Percentiles rank a stretch among this genome's conserved stretches.
Evolutionary conservation across 2,888 invertebrate genomes (phyloP).

Genomic region (Drosophila nigricruria): DNA sequence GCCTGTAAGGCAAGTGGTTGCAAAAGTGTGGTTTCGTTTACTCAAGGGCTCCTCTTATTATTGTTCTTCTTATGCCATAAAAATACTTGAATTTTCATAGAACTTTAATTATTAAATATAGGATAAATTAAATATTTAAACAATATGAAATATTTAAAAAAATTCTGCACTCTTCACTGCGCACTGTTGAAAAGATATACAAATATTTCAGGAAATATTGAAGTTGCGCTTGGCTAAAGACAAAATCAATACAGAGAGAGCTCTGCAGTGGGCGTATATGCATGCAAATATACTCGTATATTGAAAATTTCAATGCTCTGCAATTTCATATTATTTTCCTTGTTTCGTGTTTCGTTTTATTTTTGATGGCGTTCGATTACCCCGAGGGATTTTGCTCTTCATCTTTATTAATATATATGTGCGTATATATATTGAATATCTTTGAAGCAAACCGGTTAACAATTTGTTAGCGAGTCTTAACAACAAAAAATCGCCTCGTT

Average conservation of each 20-base stretch:
- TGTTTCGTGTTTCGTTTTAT: neutral
- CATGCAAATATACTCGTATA: neutral
- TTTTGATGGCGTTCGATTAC: neutral
- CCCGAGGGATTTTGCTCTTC: neutral
- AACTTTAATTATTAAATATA: neutral
- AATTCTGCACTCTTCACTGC: neutral
- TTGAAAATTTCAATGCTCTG: neutral
- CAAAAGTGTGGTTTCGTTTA: neutral
- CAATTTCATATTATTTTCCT: neutral
- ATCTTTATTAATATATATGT: slow-evolving; percentile 14
- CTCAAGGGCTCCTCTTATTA: neutral
- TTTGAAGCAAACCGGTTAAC: slow-evolving; percentile 23
- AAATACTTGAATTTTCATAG: neutral
- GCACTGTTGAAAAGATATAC: neutral
- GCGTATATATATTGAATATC: slow-evolving; percentile 14
- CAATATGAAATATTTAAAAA: neutral
- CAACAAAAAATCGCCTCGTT: slow-evolving; percentile 25
- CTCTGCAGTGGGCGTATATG: too few relatives aligned
- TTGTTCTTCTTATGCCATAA: neutral
- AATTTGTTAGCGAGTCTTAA: slow-evolving; percentile 23
- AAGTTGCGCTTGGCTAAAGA: neutral
- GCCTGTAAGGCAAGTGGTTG: neutral
- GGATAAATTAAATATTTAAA: neutral
- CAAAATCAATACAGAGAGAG: neutral
- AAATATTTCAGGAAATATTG: neutral